Conservation (phyloP, 1,140 invertebrate species). For the Heliconius nattereri region DNA sequence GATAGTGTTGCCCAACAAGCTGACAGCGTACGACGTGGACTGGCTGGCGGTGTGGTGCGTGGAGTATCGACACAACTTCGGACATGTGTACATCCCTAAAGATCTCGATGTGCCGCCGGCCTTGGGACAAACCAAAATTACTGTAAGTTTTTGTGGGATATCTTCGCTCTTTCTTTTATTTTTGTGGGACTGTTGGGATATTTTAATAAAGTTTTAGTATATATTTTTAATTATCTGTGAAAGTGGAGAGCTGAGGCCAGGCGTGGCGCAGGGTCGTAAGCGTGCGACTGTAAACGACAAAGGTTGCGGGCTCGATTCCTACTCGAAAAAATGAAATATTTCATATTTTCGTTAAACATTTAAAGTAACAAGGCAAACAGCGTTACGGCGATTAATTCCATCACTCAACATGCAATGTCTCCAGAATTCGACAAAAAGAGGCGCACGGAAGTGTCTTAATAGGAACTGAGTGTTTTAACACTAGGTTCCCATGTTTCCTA, state of each 20-base stretch:
- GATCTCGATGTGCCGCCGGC: slow-evolving; percentile 94
- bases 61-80: slow-evolving; percentile 93
- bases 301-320: neutral
- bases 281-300: neutral
- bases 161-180: neutral
- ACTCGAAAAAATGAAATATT: neutral
- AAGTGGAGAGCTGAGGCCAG: too few species aligned
- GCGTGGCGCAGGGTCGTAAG: too few species aligned
- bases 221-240: too few species aligned
- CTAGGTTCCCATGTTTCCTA: neutral
- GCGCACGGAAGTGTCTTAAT: neutral
- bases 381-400: neutral
- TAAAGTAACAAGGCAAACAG: neutral
- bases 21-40: slow-evolving; percentile 95
- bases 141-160: slow-evolving; percentile 83
- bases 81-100: slow-evolving; percentile 93
- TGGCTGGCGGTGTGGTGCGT: slow-evolving; percentile 96
- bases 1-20: slow-evolving; percentile 90
- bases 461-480: neutral
- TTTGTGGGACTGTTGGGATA: too few species aligned
- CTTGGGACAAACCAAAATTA: slow-evolving; percentile 93
- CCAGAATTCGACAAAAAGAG: neutral
- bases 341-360: neutral
- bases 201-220: too few species aligned
- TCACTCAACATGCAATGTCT: neutral